A percentile compares a stretch with the other conserved stretches of the same genome.
Conservation (phyloP, 2,888 invertebrate species). For the Plebejus anna region DNA sequence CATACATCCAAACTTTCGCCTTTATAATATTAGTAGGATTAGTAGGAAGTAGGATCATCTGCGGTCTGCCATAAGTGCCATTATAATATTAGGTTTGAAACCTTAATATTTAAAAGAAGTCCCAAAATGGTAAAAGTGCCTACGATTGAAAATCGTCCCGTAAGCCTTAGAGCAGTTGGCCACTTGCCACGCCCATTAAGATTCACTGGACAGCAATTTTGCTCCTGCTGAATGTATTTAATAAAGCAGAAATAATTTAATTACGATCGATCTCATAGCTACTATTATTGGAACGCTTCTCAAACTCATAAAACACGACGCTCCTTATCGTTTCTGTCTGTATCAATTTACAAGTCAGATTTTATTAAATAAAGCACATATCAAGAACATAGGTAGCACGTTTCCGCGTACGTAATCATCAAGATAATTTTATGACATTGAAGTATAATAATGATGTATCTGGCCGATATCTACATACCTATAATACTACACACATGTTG, state of each 20-base stretch:
- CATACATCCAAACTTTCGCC: too few species aligned
- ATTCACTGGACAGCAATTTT: conserved; percentile 51
- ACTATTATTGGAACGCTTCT: not conserved
- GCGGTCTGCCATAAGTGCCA: not conserved
- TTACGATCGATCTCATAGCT: conserved; percentile 5
- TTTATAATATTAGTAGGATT: too few species aligned
- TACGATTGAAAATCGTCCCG: conserved; percentile 65
- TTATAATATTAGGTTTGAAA: not conserved
- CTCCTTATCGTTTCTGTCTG: conserved; percentile 21
- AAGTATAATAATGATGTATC: conserved; percentile 38
- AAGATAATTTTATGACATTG: conserved; percentile 63
- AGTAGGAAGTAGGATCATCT: too few species aligned
- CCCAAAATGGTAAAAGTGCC: conserved; percentile 59
- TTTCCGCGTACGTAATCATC: conserved; percentile 73
- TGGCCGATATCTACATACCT: not conserved
- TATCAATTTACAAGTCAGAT: conserved; percentile 26
- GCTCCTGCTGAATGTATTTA: conserved; percentile 13
- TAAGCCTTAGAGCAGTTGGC: conserved; percentile 67
- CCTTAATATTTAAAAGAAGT: conserved; percentile 39
- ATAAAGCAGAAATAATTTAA: conserved; percentile 8
- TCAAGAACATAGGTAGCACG: conserved; percentile 29
- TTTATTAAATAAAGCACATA: conserved; percentile 34
- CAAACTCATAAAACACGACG: not conserved
- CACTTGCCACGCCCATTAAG: conserved; percentile 68
- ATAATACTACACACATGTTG: conserved; percentile 7